Evolutionary conservation across 2,113 vertebrate genomes (phyloP), one percentile per base, ranked within the genome.

Genomic region (Chloropsis hardwickii): DNA sequence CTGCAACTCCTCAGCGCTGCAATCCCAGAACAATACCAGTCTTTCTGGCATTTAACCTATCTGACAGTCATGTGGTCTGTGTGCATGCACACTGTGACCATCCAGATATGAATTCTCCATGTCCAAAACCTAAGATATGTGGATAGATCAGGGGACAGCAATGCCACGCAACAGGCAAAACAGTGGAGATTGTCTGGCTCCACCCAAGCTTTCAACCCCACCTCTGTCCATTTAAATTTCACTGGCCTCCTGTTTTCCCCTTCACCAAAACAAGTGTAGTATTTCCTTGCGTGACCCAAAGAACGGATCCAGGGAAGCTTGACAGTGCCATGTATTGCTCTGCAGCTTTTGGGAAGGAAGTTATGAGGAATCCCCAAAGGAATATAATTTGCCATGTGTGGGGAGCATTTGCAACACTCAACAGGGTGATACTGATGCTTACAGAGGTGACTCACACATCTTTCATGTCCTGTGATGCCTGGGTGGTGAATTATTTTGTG

Each of bases 381-480:
- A 33, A 48, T 72, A 8, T 40, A 72, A 69, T 6, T 28, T 19
- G 44, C 44, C 15, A 27, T 3, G 5, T 1, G 10, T 4, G 1
- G 33, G 48, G 28, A 82, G 12, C 28, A 28, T 65, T 69, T 53
- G 33, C 50, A 39, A 3, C 23, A 25, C 24, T 45, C 24, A 12
- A 2, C 7, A 37, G 40, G 2, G 19, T 7, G 11, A 48, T 23
- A 11, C 6, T 6, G 11, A n/a, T 78, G 31, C 58, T 73, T 39
- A 15, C 33, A 47, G 28, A 74, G 23, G 23, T 1, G 6, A 62
- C 28, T 44, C 0, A 0, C 22, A 65, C 25, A 48, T 11, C 11
- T 33, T 56, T 47, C 42, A 50, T 11, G 7, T 74, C 61, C 61
- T 37, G 17, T 45, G 39, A 28, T 2, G 1, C 23, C 58, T 23